phyloP scores from a whole-genome alignment of 2,113 vertebrate species.

The Tor tambroides region DNA sequence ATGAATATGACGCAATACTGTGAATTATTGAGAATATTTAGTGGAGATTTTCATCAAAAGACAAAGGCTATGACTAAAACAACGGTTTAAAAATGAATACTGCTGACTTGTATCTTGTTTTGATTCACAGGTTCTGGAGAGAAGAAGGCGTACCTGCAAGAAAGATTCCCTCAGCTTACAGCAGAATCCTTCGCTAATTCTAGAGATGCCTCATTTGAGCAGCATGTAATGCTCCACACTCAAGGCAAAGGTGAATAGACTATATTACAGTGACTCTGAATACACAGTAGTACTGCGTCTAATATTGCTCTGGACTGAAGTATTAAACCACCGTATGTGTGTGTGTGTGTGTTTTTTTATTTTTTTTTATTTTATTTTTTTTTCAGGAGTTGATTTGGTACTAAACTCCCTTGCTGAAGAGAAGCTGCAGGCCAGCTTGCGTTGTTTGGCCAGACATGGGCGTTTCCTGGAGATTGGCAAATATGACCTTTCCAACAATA shows the following conservation, averaged over 20 bases:
- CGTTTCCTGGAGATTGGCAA: constrained; percentile 98
- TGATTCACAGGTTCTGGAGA: constrained; percentile 82
- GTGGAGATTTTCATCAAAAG: too few species aligned
- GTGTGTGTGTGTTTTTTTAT: too few species aligned
- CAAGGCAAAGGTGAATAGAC: constrained; percentile 82
- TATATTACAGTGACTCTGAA: neutral
- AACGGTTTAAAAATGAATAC: too few species aligned
- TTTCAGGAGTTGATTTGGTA: constrained; percentile 89
- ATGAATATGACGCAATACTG: too few species aligned
- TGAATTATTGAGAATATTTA: too few species aligned
- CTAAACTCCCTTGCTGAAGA: constrained; percentile 96
- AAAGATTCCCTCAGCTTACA: constrained; percentile 87
- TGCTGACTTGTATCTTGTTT: neutral
- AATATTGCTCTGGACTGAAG: neutral
- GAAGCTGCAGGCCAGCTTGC: constrained; percentile 94
- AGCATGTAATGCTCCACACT: constrained; percentile 85
- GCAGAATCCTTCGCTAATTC: constrained; percentile 89
- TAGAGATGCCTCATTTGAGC: constrained; percentile 86
- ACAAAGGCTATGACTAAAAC: too few species aligned
- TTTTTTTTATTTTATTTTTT: too few species aligned
- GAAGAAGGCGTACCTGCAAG: constrained; percentile 87
- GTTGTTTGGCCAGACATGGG: constrained; percentile 91
- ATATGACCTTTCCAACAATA: constrained; percentile 95
- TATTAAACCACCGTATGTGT: neutral
- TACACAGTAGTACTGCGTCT: neutral